Evolutionary conservation across 1,140 invertebrate genomes (phyloP), one percentile per base, ranked within the genome.

Genomic region (Zaprionus vittiger): DNA sequence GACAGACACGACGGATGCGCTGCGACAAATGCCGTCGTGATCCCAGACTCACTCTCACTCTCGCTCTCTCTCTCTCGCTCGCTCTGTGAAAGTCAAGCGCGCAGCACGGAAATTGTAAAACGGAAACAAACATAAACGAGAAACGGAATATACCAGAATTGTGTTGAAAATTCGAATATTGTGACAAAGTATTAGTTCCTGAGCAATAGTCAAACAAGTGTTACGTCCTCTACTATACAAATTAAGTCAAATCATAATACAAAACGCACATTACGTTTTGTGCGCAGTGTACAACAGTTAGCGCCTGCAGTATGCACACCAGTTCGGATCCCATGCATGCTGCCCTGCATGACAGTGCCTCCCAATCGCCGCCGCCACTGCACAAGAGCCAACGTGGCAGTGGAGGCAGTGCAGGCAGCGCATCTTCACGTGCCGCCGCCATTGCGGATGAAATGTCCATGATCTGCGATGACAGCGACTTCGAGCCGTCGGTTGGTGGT

Each of bases 321-420:
- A 83, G 81, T 52, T 62, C 79, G 31, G 91, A 91, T 91, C 79
- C 87, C 59, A 83, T 91, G 72, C 87, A 91, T 26, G 69, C 17
- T 2, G 20, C 66, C 9, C 73, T 87, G 14, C 86, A 86, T 52
- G 87, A 83, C 55, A 80, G 80, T 68, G 66, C 69, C 24, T 86
- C 91, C 11, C 77, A 82, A 17, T 91, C 91, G 15, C 91, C 91
- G 78, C 91, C 91, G 6, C 70, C 47, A 20, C 11, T 82, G 37
- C 79, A 82, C 49, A 91, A 92, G 55, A 84, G 75, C 17, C 72
- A 81, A 12, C 68, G 84, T 15, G 65, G 62, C 20, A 22, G 20
- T 22, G 66, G 60, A 9, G 41, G 60, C 59, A 52, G 79, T 52
- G 73, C 55, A 26, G 63, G 69, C 57, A 52, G 20, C 24, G 12